Evolutionary conservation across 2,888 invertebrate genomes (phyloP), one percentile per base, ranked within the genome.

Genomic region (Drosophila nr. medialis): DNA sequence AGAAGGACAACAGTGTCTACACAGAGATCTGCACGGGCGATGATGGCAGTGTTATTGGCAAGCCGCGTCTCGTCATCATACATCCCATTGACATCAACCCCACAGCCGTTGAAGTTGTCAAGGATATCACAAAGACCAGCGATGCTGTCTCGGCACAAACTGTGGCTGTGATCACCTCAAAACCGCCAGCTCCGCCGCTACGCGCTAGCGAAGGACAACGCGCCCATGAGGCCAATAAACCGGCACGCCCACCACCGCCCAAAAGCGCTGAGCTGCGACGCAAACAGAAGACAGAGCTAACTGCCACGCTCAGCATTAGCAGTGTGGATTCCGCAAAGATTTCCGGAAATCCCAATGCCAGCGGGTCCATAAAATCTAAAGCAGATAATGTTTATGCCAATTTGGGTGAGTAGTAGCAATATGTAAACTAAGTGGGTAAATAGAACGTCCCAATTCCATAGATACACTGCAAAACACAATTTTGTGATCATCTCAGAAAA

Each of bases 41-140:
- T 34, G 93, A 93, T 50, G 75, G 86, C 49, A 90, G 89, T 30
- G 86, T 92, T 1, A 72, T 85, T 1, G 93, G 93, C 8, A 96
- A 96, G 89, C 96, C 96, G 4, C 94, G 96, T 21, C 94, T 97
- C 30, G 97, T 97, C 71, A 98, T 98, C 81, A 97, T 98, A 74
- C 98, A 98, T 94, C 98, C 98, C 18, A 94, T 97, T 83, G 97
- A 98, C 89, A 94, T 97, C 70, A 97, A 97, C 92, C 96, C 96
- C 36, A 95, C 96, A 13, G 96, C 94, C 72, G 96, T 97, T 2
- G 96, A 97, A 91, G 97, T 97, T 42, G 95, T 97, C 73, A 95
- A 95, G 91, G 95, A 95, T 77, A 94, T 94, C 62, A 94, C 94
- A 40, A 93, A 92, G 82, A 92, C 92, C 27, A 91, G 67, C 70